Evolutionary conservation across 1,140 invertebrate genomes (phyloP).

Genomic region (Elysia chlorotica): DNA sequence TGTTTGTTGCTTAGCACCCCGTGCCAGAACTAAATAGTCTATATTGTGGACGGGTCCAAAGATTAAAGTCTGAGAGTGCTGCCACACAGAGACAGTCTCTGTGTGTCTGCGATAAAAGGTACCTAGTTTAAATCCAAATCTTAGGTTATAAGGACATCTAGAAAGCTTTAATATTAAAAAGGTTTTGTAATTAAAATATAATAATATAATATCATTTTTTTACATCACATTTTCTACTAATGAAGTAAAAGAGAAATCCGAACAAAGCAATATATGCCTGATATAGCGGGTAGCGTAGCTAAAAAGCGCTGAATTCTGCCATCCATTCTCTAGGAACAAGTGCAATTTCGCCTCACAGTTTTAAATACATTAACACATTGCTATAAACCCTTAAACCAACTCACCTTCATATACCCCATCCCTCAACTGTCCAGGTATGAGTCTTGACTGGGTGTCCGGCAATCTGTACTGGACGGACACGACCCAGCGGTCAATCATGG

Average conservation of each 20-base stretch:
- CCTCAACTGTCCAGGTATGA: constrained; percentile 80
- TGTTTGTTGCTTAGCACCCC: too few relatives aligned
- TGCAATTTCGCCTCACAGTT: neutral
- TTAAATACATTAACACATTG: neutral
- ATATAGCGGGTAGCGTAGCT: too few relatives aligned
- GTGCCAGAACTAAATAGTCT: too few relatives aligned
- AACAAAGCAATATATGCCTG: too few relatives aligned
- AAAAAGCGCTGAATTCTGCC: too few relatives aligned
- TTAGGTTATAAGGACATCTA: too few relatives aligned
- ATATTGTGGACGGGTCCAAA: too few relatives aligned
- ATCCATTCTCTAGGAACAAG: neutral
- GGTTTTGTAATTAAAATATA: neutral
- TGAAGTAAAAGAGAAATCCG: neutral
- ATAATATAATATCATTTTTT: neutral
- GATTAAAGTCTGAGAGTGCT: too few relatives aligned
- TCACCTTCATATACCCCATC: too few relatives aligned
- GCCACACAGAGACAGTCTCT: too few relatives aligned
- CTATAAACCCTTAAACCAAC: neutral
- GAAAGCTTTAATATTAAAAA: neutral
- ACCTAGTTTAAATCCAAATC: too few relatives aligned
- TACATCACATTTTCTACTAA: neutral
- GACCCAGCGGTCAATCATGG: constrained; percentile 88
- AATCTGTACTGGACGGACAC: constrained; percentile 96
- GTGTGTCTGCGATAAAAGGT: too few relatives aligned
- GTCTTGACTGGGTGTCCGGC: constrained; percentile 91